phyloP scores from a whole-genome alignment of 1,140 invertebrate species.

The Epicauta chinensis region DNA sequence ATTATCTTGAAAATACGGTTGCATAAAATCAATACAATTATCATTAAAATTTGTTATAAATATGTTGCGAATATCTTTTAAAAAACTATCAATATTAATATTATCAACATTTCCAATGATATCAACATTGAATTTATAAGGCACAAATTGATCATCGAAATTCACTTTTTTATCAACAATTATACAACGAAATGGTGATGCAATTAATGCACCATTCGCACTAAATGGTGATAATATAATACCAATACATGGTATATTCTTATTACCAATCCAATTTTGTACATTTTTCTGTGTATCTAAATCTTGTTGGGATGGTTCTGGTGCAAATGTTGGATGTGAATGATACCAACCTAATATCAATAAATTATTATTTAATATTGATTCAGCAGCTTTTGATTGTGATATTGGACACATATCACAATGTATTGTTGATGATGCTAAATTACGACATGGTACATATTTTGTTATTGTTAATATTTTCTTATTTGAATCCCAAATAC shows the following conservation, averaged over 20 bases:
- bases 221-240: conserved; percentile 54
- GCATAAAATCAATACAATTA: conserved; percentile 29
- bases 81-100: conserved; percentile 22
- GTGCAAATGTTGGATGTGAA: conserved; percentile 58
- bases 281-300: conserved; percentile 54
- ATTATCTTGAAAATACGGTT: conserved; percentile 36
- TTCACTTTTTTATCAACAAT: conserved; percentile 35
- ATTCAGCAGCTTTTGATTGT: conserved; percentile 48
- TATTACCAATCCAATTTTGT: conserved; percentile 52
- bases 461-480: conserved; percentile 43
- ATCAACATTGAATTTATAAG: conserved; percentile 41
- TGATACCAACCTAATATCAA: conserved; percentile 60
- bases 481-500: conserved; percentile 40
- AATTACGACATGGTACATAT: conserved; percentile 53
- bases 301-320: conserved; percentile 56
- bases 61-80: background rate
- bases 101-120: conserved; percentile 23
- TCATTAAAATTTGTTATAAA: conserved; percentile 8
- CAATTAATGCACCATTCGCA: conserved; percentile 34
- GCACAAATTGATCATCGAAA: conserved; percentile 33
- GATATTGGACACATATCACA: conserved; percentile 68
- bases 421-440: conserved; percentile 54
- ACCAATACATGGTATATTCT: conserved; percentile 48
- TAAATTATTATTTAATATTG: conserved; percentile 44
- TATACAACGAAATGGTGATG: conserved; percentile 39